Evolutionary conservation across 2,113 vertebrate species (phyloP), one percentile per base, ranked within the genome.

Genomic region (Rhinoderma darwinii): DNA sequence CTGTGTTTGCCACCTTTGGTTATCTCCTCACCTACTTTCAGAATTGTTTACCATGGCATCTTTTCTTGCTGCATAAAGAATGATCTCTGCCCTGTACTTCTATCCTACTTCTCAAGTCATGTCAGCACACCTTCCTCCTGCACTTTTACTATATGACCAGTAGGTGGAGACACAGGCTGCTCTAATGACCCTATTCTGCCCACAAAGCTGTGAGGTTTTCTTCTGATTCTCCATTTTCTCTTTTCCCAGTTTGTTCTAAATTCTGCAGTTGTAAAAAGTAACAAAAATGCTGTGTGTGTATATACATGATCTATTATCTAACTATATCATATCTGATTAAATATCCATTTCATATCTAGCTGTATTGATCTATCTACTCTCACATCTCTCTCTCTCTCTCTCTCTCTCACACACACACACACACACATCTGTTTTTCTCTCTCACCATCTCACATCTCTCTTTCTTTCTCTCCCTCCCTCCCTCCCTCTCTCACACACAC

Each of bases 111-210:
- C 51, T 14, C 25, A 37, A 72, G 44, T 30, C 14, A 30, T 30
- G 1, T 51, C 56, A 39, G 51, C 51, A 72, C 43, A 41, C 35
- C 43, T 75, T 56, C 35, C 37, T 75, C 6, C 37, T 72, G 47
- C 43, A 78, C 7, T 51, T 17, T 41, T 66, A n/a, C 44, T 22
- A 4, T 54, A 18, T 59, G 4, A 2, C 84, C 84, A 70, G 63
- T 39, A 86, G 84, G 84, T 68, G 84, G 84, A 81, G 84, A 86
- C 84, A 86, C 35, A 86, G 84, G 25, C 84, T 86, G 76, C 63
- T 75, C 22, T 61, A 30, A 18, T 35, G 30, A 18, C 12, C 51
- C 18, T 39, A n/a, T 15, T 17, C 1, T 5, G 54, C 50, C 47
- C 75, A 25, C 30, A 32, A 20, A 11, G 30, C 0, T 8, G 35